A percentile compares a stretch with the other conserved stretches of the same genome.
Conservation (phyloP, 2,888 invertebrate species). For the Caprella mutica region DNA sequence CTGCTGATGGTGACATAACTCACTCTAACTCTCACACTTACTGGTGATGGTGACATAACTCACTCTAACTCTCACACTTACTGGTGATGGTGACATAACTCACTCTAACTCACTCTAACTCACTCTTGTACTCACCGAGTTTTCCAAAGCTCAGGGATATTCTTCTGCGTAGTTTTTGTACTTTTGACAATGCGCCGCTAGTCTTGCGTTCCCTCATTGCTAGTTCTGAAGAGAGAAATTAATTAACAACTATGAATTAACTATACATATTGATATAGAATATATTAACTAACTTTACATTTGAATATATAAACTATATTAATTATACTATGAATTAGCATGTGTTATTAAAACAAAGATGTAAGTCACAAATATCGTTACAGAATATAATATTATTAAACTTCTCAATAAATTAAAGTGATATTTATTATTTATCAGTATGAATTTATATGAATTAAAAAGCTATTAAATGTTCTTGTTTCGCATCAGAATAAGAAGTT, state of each 20-base stretch:
- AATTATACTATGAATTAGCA: neutral
- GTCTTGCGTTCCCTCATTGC: slow-evolving; percentile 30
- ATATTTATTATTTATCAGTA: too few relatives aligned
- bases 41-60: too few relatives aligned
- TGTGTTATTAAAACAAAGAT: too few relatives aligned
- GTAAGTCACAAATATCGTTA: too few relatives aligned
- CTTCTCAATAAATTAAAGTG: too few relatives aligned
- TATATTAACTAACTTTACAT: neutral
- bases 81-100: neutral
- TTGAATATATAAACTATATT: neutral
- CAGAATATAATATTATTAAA: too few relatives aligned
- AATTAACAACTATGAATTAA: neutral
- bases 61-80: too few relatives aligned
- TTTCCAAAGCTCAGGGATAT: slow-evolving; percentile 92
- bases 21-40: too few relatives aligned
- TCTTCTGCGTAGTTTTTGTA: slow-evolving; percentile 89
- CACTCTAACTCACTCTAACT: neutral
- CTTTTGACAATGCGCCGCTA: slow-evolving; percentile 75
- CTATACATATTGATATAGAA: neutral
- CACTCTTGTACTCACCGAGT: slow-evolving; percentile 66
- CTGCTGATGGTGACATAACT: too few relatives aligned
- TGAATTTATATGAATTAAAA: too few relatives aligned
- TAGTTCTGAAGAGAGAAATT: slow-evolving; percentile 17
- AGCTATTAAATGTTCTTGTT: too few relatives aligned
- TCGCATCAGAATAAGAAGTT: too few relatives aligned